Evolutionary conservation across 2,888 invertebrate genomes (phyloP).

Genomic region (Bhutanitis thaidina): DNA sequence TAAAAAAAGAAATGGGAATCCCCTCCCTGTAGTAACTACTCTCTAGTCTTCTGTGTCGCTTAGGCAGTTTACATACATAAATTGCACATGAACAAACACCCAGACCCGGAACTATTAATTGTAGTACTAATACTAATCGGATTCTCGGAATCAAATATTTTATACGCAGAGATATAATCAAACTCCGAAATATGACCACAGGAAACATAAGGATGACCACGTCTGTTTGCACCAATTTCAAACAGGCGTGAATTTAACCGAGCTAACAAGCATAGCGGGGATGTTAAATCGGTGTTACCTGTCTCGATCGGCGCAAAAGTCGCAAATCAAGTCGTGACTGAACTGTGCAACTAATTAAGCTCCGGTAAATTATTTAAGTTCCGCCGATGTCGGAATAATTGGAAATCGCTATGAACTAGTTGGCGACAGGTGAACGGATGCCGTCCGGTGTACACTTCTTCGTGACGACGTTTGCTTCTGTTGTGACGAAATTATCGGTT

Average conservation of each 20-base stretch:
- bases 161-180: too few species aligned
- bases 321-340: constrained; percentile 14
- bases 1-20: too few species aligned
- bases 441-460: constrained; percentile 4
- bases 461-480: constrained; percentile 7
- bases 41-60: too few species aligned
- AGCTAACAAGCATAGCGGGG: constrained; percentile 11
- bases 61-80: too few species aligned
- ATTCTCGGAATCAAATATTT: too few species aligned
- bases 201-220: too few species aligned
- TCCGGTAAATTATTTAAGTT: constrained; percentile 13
- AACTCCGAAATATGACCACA: too few species aligned
- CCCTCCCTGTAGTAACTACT: too few species aligned
- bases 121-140: too few species aligned
- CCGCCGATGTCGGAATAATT: constrained; percentile 13
- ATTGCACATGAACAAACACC: too few species aligned
- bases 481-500: not conserved
- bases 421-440: constrained; percentile 17
- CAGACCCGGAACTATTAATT: too few species aligned
- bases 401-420: constrained; percentile 10
- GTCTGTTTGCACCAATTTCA: not conserved
- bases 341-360: constrained; percentile 14
- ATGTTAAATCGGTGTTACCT: not conserved
- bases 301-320: not conserved
- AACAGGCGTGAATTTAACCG: constrained; percentile 11